These are phyloP conservation scores for Protonibea diacanthus DNA, from an alignment of 2,797 vertebrate species.

Conservation along the genomic window DNA sequence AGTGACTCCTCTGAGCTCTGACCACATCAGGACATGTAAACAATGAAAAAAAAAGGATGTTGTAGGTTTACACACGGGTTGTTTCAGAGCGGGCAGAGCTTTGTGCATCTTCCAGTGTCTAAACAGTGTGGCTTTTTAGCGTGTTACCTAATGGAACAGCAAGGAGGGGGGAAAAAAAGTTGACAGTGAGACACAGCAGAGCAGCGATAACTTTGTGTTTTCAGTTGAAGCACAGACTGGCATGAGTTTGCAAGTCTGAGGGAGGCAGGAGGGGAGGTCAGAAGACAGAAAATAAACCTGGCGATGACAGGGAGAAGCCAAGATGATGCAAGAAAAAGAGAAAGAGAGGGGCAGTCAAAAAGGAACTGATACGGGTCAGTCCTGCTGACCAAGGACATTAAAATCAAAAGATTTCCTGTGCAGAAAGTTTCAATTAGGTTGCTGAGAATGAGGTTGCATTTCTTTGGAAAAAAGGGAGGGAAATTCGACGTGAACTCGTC, in stretches of 20 bases:
- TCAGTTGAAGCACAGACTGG: constrained; percentile 5
- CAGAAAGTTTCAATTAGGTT: constrained; percentile 36
- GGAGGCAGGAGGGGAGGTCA: neutral
- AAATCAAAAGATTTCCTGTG: constrained; percentile 49
- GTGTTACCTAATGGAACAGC: constrained; percentile 24
- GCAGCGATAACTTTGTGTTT: constrained; percentile 6
- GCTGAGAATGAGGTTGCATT: constrained; percentile 32
- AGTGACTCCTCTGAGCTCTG: constrained; percentile 21
- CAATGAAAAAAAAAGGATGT: neutral
- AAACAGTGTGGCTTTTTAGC: constrained; percentile 19
- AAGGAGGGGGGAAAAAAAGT: constrained; percentile 7
- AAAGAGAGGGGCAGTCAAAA: constrained; percentile 57
- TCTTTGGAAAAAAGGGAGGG: constrained; percentile 19
- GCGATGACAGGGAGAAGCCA: constrained; percentile 56
- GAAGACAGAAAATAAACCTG: constrained; percentile 57
- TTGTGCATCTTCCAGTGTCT: constrained; percentile 19
- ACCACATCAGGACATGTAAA: constrained; percentile 21
- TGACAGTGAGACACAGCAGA: neutral
- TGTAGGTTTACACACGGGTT: constrained; percentile 16
- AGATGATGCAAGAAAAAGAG: constrained; percentile 67
- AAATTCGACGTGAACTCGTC: constrained; percentile 11
- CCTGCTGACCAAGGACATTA: constrained; percentile 66
- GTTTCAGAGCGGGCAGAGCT: neutral
- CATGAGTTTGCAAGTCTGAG: constrained; percentile 30
- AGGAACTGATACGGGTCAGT: constrained; percentile 58